These are phyloP conservation scores for Cherax destructor DNA, from an alignment of 1,140 invertebrate genomes.

Conservation along the genomic window DNA sequence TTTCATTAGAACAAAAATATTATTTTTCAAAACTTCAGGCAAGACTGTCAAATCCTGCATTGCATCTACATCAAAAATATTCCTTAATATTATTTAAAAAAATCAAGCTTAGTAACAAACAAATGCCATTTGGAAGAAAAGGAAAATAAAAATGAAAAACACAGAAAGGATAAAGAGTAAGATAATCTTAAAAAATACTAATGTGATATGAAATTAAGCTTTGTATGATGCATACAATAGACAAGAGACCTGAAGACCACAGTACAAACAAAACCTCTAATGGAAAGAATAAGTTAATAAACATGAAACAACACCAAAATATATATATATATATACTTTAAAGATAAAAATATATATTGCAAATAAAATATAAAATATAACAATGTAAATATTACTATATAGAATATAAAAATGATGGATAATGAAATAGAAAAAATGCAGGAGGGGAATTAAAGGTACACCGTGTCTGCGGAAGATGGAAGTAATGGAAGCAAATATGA, in stretches of 20 bases:
- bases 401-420: not conserved
- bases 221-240: not conserved
- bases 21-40: too few relatives aligned
- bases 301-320: too few relatives aligned
- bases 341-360: too few relatives aligned
- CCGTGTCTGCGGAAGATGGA: not conserved
- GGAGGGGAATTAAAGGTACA: not conserved
- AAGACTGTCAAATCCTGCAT: too few relatives aligned
- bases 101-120: too few relatives aligned
- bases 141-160: not conserved
- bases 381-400: not conserved
- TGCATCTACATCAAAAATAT: not conserved
- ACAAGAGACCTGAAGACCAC: not conserved
- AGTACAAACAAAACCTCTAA: too few relatives aligned
- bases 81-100: not conserved
- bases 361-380: too few relatives aligned
- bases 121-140: not conserved
- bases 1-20: not conserved
- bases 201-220: not conserved
- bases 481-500: conserved; percentile 17
- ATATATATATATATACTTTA: too few relatives aligned
- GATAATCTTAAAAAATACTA: not conserved
- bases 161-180: not conserved
- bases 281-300: too few relatives aligned
- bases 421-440: not conserved